A percentile compares a stretch with the other conserved stretches of the same genome.
These are phyloP conservation scores for Drosophila putrida DNA, from an alignment of 2,888 invertebrate genomes.

Conservation along the genomic window DNA sequence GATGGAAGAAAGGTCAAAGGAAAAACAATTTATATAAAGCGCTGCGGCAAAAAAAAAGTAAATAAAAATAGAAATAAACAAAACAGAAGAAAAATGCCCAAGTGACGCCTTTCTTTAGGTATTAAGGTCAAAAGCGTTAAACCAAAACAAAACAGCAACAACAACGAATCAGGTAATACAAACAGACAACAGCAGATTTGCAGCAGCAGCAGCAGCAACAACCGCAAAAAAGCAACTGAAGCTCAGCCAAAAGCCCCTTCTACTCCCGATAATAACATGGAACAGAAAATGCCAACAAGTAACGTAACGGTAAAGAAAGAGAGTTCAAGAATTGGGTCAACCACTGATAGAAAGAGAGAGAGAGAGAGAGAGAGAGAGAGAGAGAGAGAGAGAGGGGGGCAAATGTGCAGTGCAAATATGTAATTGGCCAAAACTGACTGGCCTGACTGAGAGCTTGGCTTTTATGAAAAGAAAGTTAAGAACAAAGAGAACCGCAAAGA, in stretches of 20 bases:
- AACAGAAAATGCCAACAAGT: slow-evolving; percentile 48
- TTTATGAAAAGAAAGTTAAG: slow-evolving; percentile 61
- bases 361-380: slow-evolving; percentile 4
- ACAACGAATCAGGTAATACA: slow-evolving; percentile 51
- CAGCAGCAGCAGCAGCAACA: slow-evolving; percentile 58
- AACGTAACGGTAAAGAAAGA: slow-evolving; percentile 58
- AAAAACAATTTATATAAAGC: slow-evolving; percentile 42
- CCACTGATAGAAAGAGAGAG: slow-evolving; percentile 15
- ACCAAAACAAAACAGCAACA: slow-evolving; percentile 56
- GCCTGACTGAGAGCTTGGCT: slow-evolving; percentile 27
- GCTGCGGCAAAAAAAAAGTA: slow-evolving; percentile 30
- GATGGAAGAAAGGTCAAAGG: not conserved
- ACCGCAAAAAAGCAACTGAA: slow-evolving; percentile 53
- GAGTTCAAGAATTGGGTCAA: slow-evolving; percentile 74
- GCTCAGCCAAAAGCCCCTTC: slow-evolving; percentile 23
- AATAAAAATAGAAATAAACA: not conserved
- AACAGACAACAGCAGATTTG: slow-evolving; percentile 71
- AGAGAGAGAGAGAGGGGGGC: not conserved
- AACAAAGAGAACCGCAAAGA: slow-evolving; percentile 32
- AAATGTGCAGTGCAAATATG: slow-evolving; percentile 44
- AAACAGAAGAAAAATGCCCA: slow-evolving; percentile 39
- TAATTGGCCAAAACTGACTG: slow-evolving; percentile 48
- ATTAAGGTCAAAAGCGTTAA: slow-evolving; percentile 82
- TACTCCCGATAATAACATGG: slow-evolving; percentile 4
- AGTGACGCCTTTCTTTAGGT: slow-evolving; percentile 75